Conservation (phyloP, 2,888 invertebrate genomes). For the Mesopsocus fuscifrons region DNA sequence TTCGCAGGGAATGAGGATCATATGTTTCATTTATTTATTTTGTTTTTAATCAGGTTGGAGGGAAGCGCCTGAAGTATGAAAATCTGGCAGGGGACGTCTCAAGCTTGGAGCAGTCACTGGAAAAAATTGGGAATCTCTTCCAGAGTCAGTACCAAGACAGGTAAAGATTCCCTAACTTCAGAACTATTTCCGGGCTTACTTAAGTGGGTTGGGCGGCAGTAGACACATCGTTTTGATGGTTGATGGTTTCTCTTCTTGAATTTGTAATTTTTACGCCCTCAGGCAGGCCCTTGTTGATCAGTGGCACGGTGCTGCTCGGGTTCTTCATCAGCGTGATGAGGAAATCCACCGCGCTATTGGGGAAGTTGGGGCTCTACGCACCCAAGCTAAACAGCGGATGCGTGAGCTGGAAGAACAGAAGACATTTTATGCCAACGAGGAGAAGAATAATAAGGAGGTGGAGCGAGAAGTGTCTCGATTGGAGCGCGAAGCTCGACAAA, state of each 20-base stretch:
- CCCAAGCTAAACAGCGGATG: conserved; percentile 26
- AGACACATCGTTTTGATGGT: no score
- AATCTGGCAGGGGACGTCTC: conserved; percentile 29
- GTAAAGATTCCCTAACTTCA: no score
- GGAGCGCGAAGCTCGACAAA: conserved; percentile 25
- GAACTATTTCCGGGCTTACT: no score
- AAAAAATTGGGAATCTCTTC: conserved; percentile 30
- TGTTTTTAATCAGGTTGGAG: no score
- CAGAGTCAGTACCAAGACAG: conserved; percentile 30
- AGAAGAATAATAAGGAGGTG: conserved; percentile 20
- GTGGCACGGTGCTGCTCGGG: conserved; percentile 50
- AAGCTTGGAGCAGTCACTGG: conserved; percentile 34
- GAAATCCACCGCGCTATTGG: conserved; percentile 31
- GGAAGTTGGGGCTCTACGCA: conserved; percentile 21
- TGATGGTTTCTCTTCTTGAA: background rate
- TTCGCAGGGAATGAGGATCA: no score
- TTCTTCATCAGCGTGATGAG: conserved; percentile 45
- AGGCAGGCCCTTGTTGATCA: conserved; percentile 30
- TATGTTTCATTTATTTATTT: no score
- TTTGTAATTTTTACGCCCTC: background rate
- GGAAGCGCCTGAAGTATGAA: conserved; percentile 28
- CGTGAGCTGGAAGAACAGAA: conserved; percentile 13
- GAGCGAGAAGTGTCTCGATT: conserved; percentile 25
- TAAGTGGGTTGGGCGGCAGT: no score
- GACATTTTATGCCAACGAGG: conserved; percentile 16